A percentile compares a stretch with the other conserved stretches of the same genome.
These are phyloP conservation scores for Halcyon senegalensis DNA, from an alignment of 2,113 vertebrate species.

Conservation along the genomic window DNA sequence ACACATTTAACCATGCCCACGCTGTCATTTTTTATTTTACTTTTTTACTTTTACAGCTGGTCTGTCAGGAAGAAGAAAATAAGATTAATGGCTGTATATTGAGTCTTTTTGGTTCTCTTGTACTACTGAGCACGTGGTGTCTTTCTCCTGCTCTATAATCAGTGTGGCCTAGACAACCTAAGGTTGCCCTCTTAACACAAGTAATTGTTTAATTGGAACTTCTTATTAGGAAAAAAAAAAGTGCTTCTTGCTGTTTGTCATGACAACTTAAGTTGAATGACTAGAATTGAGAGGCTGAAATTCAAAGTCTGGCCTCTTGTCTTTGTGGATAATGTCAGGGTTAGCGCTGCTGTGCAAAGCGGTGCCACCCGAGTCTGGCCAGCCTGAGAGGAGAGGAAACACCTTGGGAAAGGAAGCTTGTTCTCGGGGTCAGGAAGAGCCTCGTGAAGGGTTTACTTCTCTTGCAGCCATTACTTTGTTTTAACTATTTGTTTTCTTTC, in stretches of 20 bases:
- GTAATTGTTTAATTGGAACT: background rate
- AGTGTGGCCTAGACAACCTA: background rate
- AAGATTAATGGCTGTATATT: background rate
- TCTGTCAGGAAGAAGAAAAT: constrained; percentile 9
- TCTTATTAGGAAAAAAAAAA: background rate
- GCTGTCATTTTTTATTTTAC: background rate
- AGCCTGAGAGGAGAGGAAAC: background rate
- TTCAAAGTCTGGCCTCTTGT: background rate
- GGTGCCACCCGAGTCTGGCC: background rate
- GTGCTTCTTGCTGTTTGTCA: background rate
- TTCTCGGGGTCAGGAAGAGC: background rate
- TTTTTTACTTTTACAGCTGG: background rate
- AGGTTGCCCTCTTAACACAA: background rate
- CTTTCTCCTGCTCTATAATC: background rate
- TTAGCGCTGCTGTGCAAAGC: fast-evolving
- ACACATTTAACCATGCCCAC: background rate
- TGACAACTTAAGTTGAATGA: background rate
- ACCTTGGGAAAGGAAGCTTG: background rate
- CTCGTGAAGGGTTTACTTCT: background rate
- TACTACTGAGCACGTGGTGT: background rate
- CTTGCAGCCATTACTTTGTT: background rate
- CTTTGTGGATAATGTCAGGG: background rate
- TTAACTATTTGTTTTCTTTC: constrained; percentile 56
- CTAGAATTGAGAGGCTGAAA: background rate
- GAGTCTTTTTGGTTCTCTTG: constrained; percentile 1